phyloP scores from a whole-genome alignment of 2,797 vertebrate species.

The Enteromius mattozi region DNA sequence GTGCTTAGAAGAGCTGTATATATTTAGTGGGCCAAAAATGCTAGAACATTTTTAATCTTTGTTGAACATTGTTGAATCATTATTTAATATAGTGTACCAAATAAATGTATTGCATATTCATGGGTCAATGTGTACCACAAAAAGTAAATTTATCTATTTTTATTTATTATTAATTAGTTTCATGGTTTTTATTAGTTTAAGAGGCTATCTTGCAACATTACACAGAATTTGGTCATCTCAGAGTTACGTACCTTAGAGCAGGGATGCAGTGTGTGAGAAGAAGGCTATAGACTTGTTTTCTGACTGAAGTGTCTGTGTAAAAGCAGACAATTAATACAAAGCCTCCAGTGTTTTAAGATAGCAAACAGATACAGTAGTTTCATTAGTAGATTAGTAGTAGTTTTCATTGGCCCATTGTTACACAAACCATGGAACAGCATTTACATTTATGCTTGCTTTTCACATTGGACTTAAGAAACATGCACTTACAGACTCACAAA shows the following conservation, averaged over 20 bases:
- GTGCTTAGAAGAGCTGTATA: background rate
- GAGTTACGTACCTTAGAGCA: background rate
- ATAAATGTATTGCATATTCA: too few relatives aligned
- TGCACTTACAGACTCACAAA: background rate
- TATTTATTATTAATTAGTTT: background rate
- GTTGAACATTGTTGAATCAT: too few relatives aligned
- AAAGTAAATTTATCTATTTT: background rate
- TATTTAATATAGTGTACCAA: too few relatives aligned
- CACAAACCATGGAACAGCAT: background rate
- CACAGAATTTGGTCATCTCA: background rate
- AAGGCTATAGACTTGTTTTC: background rate
- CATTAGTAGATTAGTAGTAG: background rate
- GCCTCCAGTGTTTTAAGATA: background rate
- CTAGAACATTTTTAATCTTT: too few relatives aligned
- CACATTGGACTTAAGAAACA: background rate
- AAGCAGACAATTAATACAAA: background rate
- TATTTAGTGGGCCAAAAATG: background rate
- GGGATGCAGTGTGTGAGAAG: background rate
- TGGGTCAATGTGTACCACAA: background rate
- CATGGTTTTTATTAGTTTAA: background rate
- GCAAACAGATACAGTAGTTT: background rate
- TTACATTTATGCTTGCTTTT: background rate
- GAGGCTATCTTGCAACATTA: background rate
- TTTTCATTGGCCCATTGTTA: background rate
- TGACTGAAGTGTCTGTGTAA: background rate